Base-by-base conservation (phyloP, 2,797 vertebrate genomes). In the Falco columbarius region DNA sequence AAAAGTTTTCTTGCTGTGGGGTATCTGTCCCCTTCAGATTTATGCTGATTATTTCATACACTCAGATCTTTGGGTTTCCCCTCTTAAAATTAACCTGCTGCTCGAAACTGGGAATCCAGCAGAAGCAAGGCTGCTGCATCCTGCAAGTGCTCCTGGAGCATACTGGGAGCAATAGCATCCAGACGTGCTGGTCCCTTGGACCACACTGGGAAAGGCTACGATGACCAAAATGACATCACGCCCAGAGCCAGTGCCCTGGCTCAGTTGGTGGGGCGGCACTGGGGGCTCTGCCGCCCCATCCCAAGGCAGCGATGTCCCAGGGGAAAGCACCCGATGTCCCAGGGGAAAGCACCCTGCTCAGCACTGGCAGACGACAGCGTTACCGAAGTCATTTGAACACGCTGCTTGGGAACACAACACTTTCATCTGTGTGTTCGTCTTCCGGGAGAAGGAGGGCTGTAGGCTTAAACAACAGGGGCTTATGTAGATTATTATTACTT, bases 231-330 rank as follows among this genome's bases (percentile, higher is more conserved):
- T 32, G 0, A 21, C 63, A 24, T 76, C 34, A 30, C 3, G 6
- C 38, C 51, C 32, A 5, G 23, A 5, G 46, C 22, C 46, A 21
- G 47, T 11, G 18, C 67, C 26, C 9, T 6, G 26, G 34, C 15
- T 22, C 72, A 59, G n/a, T 59, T n/a, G n/a, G 1, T n/a, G 14
- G 32, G 58, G 21, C 5, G 49, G 20, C 9, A 4, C 38, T 2
- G 3, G 30, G 30, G 24, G 10, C 49, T 67, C 15, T 42, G 30
- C 67, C 4, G 47, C 29, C 40, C 47, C 29, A 12, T 32, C 42
- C 34, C 2, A 0, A 11, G 10, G 23, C 24, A 56, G 34, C 3
- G 3, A 24, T 5, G 6, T 26, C 58, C 29, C 4, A 0, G 51
- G 21, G 55, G 55, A 42, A 42, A 40, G 40, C 46, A 23, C 12